phyloP scores from a whole-genome alignment of 2,113 vertebrate genomes.

The Diadophis punctatus region DNA sequence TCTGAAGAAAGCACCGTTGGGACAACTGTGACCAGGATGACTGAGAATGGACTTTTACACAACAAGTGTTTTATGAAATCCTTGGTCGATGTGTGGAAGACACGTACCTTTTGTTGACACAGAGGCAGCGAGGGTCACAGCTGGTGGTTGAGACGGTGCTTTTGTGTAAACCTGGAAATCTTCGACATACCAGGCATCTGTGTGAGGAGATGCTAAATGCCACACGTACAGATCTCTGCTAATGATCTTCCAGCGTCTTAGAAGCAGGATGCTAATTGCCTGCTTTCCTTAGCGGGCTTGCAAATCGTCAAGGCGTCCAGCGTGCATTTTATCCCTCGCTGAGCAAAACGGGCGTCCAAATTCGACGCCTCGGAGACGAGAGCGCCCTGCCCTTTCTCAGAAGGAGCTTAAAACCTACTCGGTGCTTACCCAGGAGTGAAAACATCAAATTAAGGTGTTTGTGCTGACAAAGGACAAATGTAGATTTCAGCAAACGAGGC shows the following conservation, averaged over 20 bases:
- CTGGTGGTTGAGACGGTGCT: not conserved
- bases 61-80: not conserved
- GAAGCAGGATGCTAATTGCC: not conserved
- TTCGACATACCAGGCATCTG: no score
- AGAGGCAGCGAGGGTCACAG: not conserved
- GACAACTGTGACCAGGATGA: not conserved
- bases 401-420: slow-evolving; percentile 75
- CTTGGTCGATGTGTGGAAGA: not conserved
- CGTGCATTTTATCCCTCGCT: slow-evolving; percentile 43
- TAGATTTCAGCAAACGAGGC: slow-evolving; percentile 88
- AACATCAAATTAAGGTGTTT: slow-evolving; percentile 95
- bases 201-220: not conserved
- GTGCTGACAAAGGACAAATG: slow-evolving; percentile 96
- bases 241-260: not conserved
- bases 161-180: not conserved
- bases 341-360: not conserved
- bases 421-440: slow-evolving; percentile 95
- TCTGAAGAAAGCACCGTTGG: not conserved
- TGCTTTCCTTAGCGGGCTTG: not conserved
- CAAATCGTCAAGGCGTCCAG: not conserved
- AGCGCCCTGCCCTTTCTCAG: slow-evolving; percentile 73
- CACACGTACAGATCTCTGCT: not conserved
- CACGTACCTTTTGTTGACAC: not conserved
- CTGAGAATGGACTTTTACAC: not conserved
- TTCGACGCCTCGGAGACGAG: slow-evolving; percentile 64